These are phyloP conservation scores for Brachyistius frenatus DNA, from an alignment of 2,113 vertebrate genomes.

Conservation along the genomic window DNA sequence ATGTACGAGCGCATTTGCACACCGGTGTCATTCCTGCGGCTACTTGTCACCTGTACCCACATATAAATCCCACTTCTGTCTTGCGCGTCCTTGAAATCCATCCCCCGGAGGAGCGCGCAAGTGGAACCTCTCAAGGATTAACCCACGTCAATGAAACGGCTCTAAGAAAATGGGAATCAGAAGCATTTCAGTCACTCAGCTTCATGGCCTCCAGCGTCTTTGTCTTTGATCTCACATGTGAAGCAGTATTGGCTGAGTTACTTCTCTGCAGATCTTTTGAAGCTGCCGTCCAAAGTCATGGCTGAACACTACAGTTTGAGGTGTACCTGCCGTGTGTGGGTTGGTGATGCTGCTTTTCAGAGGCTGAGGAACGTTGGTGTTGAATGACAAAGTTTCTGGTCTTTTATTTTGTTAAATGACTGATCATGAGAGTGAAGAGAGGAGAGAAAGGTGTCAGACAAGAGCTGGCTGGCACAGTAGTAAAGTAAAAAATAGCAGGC, in stretches of 20 bases:
- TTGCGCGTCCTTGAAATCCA: constrained; percentile 68
- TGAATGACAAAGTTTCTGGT: neutral
- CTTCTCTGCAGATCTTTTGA: constrained; percentile 36
- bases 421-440: constrained; percentile 11
- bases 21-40: constrained; percentile 29
- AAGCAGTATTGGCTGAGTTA: constrained; percentile 34
- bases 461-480: constrained; percentile 56
- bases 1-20: neutral
- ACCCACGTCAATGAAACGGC: constrained; percentile 56
- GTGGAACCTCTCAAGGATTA: constrained; percentile 71
- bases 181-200: constrained; percentile 43
- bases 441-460: constrained; percentile 42
- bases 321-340: neutral
- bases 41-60: constrained; percentile 53
- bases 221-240: constrained; percentile 36
- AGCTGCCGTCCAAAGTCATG: constrained; percentile 2
- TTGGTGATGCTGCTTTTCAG: neutral
- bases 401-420: constrained; percentile 5
- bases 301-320: constrained; percentile 5
- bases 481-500: constrained; percentile 71
- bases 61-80: constrained; percentile 54
- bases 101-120: constrained; percentile 43
- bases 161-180: constrained; percentile 62
- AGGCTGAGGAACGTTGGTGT: neutral
- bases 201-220: constrained; percentile 1